Base-by-base conservation (phyloP, 2,113 vertebrate species). In the Brachyhypopomus gauderio region DNA sequence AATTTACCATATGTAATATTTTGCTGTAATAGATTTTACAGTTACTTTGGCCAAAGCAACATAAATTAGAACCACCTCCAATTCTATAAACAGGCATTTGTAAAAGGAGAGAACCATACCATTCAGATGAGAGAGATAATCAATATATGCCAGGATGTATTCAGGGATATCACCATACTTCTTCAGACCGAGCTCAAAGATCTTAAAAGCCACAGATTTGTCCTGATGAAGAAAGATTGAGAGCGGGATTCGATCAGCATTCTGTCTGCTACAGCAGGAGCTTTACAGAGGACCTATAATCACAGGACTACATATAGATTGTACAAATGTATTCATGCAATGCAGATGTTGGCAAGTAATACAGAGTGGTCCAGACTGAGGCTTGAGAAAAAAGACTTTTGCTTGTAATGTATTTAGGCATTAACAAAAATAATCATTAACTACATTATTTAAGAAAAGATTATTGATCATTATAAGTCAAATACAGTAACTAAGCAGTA, bases 191-290 rank as follows among this genome's bases (percentile, higher is more conserved):
- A 99, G 94, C 87, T 99, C 98, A 93, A 99, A 99, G 90, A 99
- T 99, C 92, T 99, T 99, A 90, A 99, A 99, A 92, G 98, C 98
- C 93, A 99, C 97, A 8, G 97, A 99, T 88, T 99, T 99, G 91
- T 99, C 97, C 98, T 99, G 92, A 81, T 84, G 85, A 58, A 69
- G 22, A 76, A 38, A 66, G 27, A 56, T 27, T 82, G 22, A 19
- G 72, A 81, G 66, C 5, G 63, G 1, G 34, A 72, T 14, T 58
- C 22, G 20, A 55, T 41, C 23, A 25, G 0, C 58, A 60, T 60
- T 60, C 27, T 2, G 7, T 27, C 22, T 8, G 8, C 22, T 36
- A 4, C 30, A 36, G 25, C 9, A 1, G 27, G 62, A 64, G 63
- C 64, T 23, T 67, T 17, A 63, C 22, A 62, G 3, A 1, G 45